Base-by-base conservation (phyloP, 2,113 vertebrate species). In the Myotis yumanensis region DNA sequence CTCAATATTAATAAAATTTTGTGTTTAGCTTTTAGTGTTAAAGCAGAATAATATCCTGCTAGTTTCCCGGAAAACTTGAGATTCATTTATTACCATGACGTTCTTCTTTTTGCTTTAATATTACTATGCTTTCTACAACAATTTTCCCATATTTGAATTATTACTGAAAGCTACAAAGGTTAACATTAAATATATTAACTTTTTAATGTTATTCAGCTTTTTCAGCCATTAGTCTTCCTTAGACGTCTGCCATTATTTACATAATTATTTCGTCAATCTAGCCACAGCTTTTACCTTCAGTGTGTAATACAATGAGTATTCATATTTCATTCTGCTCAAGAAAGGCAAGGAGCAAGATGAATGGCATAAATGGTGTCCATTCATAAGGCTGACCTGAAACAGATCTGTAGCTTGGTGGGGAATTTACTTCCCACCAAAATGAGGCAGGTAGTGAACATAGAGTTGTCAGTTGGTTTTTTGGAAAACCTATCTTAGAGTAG, bases 241-340 rank as follows among this genome's bases (percentile, higher is more conserved):
- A 76, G 94, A 96, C 73, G 7, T 48, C 93, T 68, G 59, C 89
- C 97, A 92, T 57, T 96, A 97, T 98, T 98, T 97, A 93, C 57
- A 93, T 95, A 97, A 96, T 97, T 97, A 89, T 98, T 98, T 97
- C 96, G 91, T 96, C 96, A 98, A 93, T 96, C 81, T 75, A 87
- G 54, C 86, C 95, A 72, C 85, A 97, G 35, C 6, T 97, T 96
- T 97, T 96, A 90, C 18, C 35, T 97, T 95, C 64, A 4, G 89
- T 94, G 72, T 87, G 23, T 46, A 82, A 85, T 72, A 80, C 95
- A 95, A 62, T 93, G 91, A 95, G 20, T 52, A 77, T 97, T 96
- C 89, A 76, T 91, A 89, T 97, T 97, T 97, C 52, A 35, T 1
- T 30, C 86, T 89, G 54, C 17, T n/a, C 75, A 52, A 25, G 35